These are phyloP conservation scores for Lissocephala sabroskyi DNA, from an alignment of 2,888 invertebrate species.

Conservation along the genomic window DNA sequence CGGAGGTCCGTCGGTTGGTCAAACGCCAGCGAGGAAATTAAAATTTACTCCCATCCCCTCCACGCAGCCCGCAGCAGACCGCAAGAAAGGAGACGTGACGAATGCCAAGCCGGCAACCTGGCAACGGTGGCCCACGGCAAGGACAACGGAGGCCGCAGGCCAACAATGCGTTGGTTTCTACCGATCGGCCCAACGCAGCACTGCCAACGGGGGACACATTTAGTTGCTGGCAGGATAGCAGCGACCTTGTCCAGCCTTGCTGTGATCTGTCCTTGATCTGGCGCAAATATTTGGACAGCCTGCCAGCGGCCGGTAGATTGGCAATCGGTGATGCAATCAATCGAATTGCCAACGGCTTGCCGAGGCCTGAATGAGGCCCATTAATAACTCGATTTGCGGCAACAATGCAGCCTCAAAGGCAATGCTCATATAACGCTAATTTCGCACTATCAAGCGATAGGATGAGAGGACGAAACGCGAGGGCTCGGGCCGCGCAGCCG, in stretches of 20 bases:
- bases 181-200: constrained; percentile 18
- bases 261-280: constrained; percentile 1
- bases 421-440: constrained; percentile 55
- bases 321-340: no score
- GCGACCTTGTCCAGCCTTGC: constrained; percentile 4
- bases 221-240: constrained; percentile 1
- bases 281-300: background rate
- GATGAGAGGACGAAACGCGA: background rate
- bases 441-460: constrained; percentile 41
- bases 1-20: no score
- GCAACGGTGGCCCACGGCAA: constrained; percentile 26
- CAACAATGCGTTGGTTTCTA: constrained; percentile 36
- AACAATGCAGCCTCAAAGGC: constrained; percentile 46
- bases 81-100: constrained; percentile 39
- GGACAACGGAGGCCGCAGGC: constrained; percentile 57
- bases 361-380: no score
- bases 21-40: no score
- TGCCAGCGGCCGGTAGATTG: no score
- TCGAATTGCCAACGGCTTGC: no score
- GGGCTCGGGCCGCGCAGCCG: background rate
- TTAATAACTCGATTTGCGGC: constrained; percentile 44
- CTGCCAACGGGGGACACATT: constrained; percentile 51
- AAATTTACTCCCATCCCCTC: no score
- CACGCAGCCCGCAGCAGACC: no score
- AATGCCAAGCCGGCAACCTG: constrained; percentile 22